Evolutionary conservation across 2,888 invertebrate species (phyloP).

Genomic region (Stenolophus ochropezus): DNA sequence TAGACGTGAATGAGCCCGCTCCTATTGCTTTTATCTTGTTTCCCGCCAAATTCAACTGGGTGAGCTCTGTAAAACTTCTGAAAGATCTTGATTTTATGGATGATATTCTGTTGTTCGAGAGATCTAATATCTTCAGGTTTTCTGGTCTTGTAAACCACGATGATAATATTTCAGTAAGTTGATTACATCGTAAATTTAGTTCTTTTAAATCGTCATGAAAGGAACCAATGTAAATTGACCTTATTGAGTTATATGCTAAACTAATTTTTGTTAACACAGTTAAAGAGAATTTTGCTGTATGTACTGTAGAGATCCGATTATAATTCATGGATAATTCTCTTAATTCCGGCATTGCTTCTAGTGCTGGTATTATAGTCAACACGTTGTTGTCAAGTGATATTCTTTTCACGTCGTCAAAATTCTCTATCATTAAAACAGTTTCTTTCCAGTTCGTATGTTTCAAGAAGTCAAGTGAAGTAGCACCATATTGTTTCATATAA

Average conservation of each 20-base stretch:
- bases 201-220: neutral
- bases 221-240: neutral
- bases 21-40: conserved; percentile 5
- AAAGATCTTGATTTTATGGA: neutral
- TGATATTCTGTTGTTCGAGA: neutral
- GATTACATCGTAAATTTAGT: neutral
- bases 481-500: neutral
- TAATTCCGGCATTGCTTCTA: neutral
- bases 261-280: neutral
- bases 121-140: neutral
- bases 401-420: neutral
- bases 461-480: neutral
- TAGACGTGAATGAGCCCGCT: neutral
- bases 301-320: neutral
- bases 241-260: neutral
- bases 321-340: neutral
- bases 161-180: neutral
- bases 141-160: neutral
- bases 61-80: neutral
- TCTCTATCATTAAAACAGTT: neutral
- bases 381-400: neutral
- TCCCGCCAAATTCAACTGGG: neutral
- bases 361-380: neutral
- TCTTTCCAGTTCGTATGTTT: neutral
- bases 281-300: neutral